A percentile compares a stretch with the other conserved stretches of the same genome.
Conservation (phyloP, 1,140 invertebrate genomes). For the Drosophila parvula region DNA sequence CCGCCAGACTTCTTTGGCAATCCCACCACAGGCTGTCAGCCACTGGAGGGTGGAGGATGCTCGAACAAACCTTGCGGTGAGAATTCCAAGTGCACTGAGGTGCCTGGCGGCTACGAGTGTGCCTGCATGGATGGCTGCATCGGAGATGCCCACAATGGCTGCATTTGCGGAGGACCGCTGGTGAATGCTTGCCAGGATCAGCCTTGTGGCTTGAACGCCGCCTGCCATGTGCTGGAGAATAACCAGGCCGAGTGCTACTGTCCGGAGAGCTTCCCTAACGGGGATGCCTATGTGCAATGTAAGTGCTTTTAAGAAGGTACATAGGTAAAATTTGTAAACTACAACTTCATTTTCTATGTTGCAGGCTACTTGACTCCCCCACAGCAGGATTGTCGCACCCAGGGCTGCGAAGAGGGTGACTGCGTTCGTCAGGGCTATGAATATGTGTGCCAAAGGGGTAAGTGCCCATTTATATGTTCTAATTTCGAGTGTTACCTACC, state of each 20-base stretch:
- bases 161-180: conserved; percentile 88
- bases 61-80: conserved; percentile 91
- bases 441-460: conserved; percentile 92
- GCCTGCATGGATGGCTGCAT: conserved; percentile 91
- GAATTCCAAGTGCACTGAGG: conserved; percentile 92
- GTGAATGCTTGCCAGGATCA: conserved; percentile 88
- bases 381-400: conserved; percentile 90
- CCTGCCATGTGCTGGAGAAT: conserved; percentile 89
- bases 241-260: conserved; percentile 92
- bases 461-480: conserved; percentile 83
- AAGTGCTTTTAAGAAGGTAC: conserved; percentile 81
- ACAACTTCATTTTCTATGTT: neutral
- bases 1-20: conserved; percentile 94
- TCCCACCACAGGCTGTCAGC: conserved; percentile 90
- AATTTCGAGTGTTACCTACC: conserved; percentile 35
- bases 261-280: conserved; percentile 90
- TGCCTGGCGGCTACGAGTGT: conserved; percentile 90
- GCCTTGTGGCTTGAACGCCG: conserved; percentile 92
- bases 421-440: conserved; percentile 91
- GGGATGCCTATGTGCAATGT: conserved; percentile 94
- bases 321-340: neutral
- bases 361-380: conserved; percentile 84
- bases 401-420: conserved; percentile 92
- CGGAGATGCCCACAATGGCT: conserved; percentile 92
- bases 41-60: conserved; percentile 88